Conservation (phyloP, 2,797 vertebrate genomes). For the Nyctalus aviator region DNA sequence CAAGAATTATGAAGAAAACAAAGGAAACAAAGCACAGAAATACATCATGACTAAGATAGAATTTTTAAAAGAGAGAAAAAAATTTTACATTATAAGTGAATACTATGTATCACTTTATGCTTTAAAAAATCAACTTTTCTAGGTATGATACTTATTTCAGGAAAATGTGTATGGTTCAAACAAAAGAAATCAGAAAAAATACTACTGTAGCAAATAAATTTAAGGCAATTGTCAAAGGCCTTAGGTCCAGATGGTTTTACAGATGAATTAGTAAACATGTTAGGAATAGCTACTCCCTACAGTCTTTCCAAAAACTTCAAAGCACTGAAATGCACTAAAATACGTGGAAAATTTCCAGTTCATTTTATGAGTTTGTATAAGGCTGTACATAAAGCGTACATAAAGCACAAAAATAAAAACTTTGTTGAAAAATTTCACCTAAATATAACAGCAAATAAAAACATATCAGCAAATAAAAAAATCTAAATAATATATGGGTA, state of each 20-base stretch:
- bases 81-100: background rate
- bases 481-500: background rate
- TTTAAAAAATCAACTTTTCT: constrained; percentile 12
- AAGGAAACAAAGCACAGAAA: constrained; percentile 21
- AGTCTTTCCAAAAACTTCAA: background rate
- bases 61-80: constrained; percentile 23
- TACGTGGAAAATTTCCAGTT: background rate
- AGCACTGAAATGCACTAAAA: constrained; percentile 1
- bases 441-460: background rate
- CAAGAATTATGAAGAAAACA: background rate
- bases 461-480: background rate
- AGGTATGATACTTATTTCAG: constrained; percentile 4
- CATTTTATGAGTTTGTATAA: background rate
- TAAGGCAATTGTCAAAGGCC: background rate
- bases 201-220: background rate
- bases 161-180: background rate
- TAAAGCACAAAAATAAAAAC: background rate
- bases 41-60: background rate
- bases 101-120: background rate
- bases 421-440: background rate
- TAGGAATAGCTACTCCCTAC: background rate
- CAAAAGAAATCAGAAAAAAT: background rate
- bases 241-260: constrained; percentile 8
- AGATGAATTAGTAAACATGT: background rate
- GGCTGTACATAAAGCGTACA: background rate